These are phyloP conservation scores for Drosophila sulfurigaster DNA, from an alignment of 1,140 invertebrate species.

Conservation along the genomic window DNA sequence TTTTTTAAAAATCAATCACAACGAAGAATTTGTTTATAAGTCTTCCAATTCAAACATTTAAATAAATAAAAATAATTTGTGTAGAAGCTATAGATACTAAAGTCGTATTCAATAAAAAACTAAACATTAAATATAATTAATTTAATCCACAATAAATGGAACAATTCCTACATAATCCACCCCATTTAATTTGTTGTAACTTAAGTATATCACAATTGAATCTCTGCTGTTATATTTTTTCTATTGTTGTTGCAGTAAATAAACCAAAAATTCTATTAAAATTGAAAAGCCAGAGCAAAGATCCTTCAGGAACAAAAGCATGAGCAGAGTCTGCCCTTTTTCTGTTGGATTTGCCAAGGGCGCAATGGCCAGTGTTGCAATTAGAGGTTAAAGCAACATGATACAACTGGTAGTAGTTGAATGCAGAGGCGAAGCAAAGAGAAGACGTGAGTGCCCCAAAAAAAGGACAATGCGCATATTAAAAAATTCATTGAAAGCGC, in stretches of 20 bases:
- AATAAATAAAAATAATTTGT: too few relatives aligned
- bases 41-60: too few relatives aligned
- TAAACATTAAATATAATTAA: neutral
- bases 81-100: too few relatives aligned
- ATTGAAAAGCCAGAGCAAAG: conserved; percentile 57
- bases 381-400: conserved; percentile 49
- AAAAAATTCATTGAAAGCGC: conserved; percentile 62
- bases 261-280: conserved; percentile 67
- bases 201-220: conserved; percentile 5
- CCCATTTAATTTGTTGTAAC: neutral
- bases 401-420: conserved; percentile 9
- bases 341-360: conserved; percentile 48
- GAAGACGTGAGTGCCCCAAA: neutral
- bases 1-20: too few relatives aligned
- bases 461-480: conserved; percentile 65
- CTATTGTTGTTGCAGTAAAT: conserved; percentile 50
- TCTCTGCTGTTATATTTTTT: conserved; percentile 7
- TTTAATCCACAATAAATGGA: neutral
- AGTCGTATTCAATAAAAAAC: too few relatives aligned
- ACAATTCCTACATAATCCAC: neutral
- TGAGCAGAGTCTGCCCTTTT: conserved; percentile 14
- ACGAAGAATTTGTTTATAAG: too few relatives aligned
- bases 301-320: conserved; percentile 14
- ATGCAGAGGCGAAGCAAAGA: neutral
- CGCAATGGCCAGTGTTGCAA: conserved; percentile 53